phyloP scores from a whole-genome alignment of 2,113 vertebrate species.

The Cavia porcellus region DNA sequence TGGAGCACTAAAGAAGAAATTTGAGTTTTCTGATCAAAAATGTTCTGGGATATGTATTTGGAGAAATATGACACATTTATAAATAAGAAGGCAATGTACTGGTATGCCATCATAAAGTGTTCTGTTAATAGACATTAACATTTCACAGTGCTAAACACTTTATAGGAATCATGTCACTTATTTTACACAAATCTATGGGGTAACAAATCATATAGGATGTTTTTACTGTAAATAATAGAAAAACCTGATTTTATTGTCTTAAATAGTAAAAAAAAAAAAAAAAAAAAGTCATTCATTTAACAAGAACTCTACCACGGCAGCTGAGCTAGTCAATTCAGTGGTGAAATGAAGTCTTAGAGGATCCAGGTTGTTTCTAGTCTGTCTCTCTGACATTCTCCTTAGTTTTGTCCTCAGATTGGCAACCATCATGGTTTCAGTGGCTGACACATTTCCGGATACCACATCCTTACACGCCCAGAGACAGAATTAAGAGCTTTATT shows the following conservation, averaged over 20 bases:
- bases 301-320: not conserved
- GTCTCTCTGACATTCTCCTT: not conserved
- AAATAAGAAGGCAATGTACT: slow-evolving; percentile 13
- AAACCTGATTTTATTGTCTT: not conserved
- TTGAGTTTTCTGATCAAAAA: slow-evolving; percentile 3
- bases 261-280: not conserved
- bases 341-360: not conserved
- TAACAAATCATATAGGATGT: not conserved
- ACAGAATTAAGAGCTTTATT: not conserved
- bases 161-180: not conserved
- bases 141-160: slow-evolving; percentile 19
- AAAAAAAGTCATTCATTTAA: not conserved
- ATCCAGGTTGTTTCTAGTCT: not conserved
- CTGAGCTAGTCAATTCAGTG: not conserved
- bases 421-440: not conserved
- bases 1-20: not conserved
- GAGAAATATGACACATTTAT: not conserved
- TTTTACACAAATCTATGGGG: not conserved
- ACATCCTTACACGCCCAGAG: not conserved
- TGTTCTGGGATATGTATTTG: not conserved
- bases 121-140: not conserved
- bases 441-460: not conserved
- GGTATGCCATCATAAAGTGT: not conserved
- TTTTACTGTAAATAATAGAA: not conserved
- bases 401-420: not conserved